Base-by-base conservation (phyloP, 2,888 invertebrate genomes). In the Latrodectus elegans region DNA sequence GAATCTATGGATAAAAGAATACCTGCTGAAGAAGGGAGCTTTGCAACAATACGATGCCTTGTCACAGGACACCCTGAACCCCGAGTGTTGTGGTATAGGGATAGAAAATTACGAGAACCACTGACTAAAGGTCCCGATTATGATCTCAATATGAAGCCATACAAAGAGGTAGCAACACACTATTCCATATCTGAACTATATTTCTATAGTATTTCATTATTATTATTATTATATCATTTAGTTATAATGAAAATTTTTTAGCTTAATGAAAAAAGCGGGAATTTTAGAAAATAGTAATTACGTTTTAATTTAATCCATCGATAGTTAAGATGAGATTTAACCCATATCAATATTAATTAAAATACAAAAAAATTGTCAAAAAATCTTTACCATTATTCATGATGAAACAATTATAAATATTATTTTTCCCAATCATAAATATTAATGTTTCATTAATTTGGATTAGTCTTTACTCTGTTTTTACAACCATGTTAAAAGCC, bases 1-100 rank as follows among this genome's bases (percentile, higher is more conserved):
- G 95, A 95, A 92, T 95, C 96, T 0, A 95, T 95, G 9, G 95
- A 95, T 82, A 95, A 96, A 89, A 95, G 95, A 0, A 95, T 96
- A 14, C 68, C 81, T 93, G 96, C 96, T 0, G 94, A 95, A 0
- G 93, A 95, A 0, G 96, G 96, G 0, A 95, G 96, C 90, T 94
- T 95, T 0, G 95, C 96, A 0, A 95, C 95, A 65, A 92, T 97
- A 22, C 95, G 96, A 91, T 97, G 96, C 91, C 93, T 94, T 60
- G 96, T 96, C 8, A 95, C 95, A 90, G 95, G 96, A 0, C 94
- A 95, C 88, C 96, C 96, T 0, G 95, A 95, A 90, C 96, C 96
- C 0, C 95, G 95, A 90, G 95, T 96, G 91, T 94, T 95, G 15
- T 96, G 96, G 93, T 96, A 96, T 96, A 94, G 95, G 84, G 96